Conservation (phyloP, 2,888 invertebrate species). For the Pheosia gnoma region DNA sequence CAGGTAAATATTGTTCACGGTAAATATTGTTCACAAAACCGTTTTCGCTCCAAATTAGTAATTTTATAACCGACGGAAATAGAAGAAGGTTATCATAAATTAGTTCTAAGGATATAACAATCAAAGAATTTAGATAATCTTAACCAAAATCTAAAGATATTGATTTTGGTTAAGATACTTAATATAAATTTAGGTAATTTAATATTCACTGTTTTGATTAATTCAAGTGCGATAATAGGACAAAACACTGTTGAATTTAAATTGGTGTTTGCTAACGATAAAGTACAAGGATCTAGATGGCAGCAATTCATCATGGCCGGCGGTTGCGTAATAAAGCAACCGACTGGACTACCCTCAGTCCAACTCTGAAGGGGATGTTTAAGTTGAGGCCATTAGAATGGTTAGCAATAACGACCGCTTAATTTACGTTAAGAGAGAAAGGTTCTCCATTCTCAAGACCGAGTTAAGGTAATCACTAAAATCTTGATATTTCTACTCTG, state of each 20-base stretch:
- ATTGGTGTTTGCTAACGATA: not conserved
- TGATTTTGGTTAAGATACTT: no score
- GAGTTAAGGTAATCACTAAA: slow-evolving; percentile 12
- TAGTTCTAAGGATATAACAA: no score
- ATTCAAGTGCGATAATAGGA: no score
- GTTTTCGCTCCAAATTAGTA: no score
- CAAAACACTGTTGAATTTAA: not conserved
- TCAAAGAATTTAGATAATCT: no score
- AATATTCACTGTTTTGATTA: no score
- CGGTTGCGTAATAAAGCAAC: slow-evolving; percentile 10
- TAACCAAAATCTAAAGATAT: no score
- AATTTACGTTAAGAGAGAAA: slow-evolving; percentile 12
- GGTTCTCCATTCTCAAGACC: slow-evolving; percentile 7
- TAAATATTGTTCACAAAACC: no score
- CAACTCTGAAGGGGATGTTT: slow-evolving; percentile 14
- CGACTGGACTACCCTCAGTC: slow-evolving; percentile 13
- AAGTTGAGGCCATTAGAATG: slow-evolving; percentile 18
- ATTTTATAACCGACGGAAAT: no score
- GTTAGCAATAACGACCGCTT: slow-evolving; percentile 14
- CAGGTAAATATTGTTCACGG: no score
- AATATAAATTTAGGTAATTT: no score
- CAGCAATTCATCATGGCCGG: slow-evolving; percentile 24
- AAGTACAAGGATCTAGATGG: slow-evolving; percentile 16
- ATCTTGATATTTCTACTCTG: not conserved
- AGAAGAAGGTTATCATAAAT: no score